Evolutionary conservation across 2,113 vertebrate species (phyloP).

Genomic region (Thalassoma bifasciatum): DNA sequence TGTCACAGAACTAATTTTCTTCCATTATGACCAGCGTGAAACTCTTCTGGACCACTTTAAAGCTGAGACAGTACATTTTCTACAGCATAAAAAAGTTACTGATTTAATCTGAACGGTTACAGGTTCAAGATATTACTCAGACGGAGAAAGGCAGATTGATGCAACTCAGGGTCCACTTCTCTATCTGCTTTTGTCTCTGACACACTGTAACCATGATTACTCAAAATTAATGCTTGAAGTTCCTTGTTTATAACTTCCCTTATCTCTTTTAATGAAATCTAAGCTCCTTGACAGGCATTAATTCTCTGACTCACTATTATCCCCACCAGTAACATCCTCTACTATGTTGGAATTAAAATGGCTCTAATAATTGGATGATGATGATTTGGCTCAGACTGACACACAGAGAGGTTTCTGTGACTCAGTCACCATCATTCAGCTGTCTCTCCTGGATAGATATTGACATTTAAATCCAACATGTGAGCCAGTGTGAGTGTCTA

Average conservation of each 20-base stretch:
- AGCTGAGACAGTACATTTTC: background rate
- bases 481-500: background rate
- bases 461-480: constrained; percentile 44
- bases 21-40: no score
- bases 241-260: constrained; percentile 21
- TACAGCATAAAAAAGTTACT: background rate
- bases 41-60: background rate
- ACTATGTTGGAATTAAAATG: constrained; percentile 56
- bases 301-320: constrained; percentile 51
- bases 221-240: constrained; percentile 22
- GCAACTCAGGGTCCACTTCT: constrained; percentile 5
- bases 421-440: constrained; percentile 9
- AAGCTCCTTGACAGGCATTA: constrained; percentile 35
- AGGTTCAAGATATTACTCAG: background rate
- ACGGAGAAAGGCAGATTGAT: constrained; percentile 10
- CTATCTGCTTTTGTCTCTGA: constrained; percentile 6
- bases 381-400: constrained; percentile 35
- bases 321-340: constrained; percentile 50
- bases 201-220: constrained; percentile 5
- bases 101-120: constrained; percentile 1
- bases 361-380: constrained; percentile 58
- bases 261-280: constrained; percentile 45
- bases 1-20: no score
- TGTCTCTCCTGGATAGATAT: constrained; percentile 26
- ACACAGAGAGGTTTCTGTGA: constrained; percentile 6